phyloP scores from a whole-genome alignment of 2,888 invertebrate species.

The Cantharis rustica region DNA sequence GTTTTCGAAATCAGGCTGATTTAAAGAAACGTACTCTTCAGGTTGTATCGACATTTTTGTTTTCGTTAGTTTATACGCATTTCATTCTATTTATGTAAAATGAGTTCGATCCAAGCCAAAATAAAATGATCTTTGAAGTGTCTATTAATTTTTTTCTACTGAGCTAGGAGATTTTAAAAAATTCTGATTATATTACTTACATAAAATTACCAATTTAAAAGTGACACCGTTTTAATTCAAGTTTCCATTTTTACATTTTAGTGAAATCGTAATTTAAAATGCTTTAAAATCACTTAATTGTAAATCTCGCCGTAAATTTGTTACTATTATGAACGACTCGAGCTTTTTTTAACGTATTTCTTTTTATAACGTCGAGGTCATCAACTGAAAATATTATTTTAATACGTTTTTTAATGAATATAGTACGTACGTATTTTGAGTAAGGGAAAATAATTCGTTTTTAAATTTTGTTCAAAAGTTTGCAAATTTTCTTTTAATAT shows the following conservation, averaged over 20 bases:
- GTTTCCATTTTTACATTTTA: neutral
- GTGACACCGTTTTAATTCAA: neutral
- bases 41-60: conserved; percentile 1
- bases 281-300: neutral
- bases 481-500: neutral
- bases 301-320: neutral
- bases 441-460: neutral
- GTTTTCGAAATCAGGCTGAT: conserved; percentile 17
- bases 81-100: neutral
- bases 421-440: too few species aligned
- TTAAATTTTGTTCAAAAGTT: neutral
- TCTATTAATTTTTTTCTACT: neutral
- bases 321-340: neutral
- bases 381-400: neutral
- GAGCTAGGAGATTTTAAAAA: neutral
- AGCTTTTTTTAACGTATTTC: neutral
- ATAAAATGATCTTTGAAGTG: neutral
- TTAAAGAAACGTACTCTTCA: conserved; percentile 21
- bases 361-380: neutral
- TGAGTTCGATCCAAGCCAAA: neutral
- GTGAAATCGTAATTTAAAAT: neutral
- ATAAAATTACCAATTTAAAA: neutral
- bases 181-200: neutral
- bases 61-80: neutral
- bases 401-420: neutral